Conservation (phyloP, 2,888 invertebrate genomes). For the Oxystoma pomonae region DNA sequence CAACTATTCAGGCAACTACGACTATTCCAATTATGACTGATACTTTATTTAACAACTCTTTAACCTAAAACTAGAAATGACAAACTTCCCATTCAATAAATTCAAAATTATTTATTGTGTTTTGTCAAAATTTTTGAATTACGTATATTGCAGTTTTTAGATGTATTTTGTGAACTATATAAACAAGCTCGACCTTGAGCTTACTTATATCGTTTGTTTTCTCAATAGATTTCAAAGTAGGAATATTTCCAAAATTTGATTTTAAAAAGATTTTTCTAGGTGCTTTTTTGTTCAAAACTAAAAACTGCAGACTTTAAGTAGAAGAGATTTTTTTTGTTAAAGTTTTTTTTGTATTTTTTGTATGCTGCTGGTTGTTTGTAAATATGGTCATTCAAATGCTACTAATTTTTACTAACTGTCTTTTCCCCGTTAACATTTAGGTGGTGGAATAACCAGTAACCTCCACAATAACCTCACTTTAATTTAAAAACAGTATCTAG, state of each 20-base stretch:
- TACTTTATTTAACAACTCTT: too few species aligned
- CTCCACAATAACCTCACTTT: too few species aligned
- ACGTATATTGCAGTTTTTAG: background rate
- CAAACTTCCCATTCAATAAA: background rate
- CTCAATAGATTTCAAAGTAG: background rate
- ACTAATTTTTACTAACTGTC: background rate
- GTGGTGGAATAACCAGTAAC: background rate
- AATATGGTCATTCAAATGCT: background rate
- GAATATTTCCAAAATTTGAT: too few species aligned
- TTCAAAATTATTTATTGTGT: background rate
- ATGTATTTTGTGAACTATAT: background rate
- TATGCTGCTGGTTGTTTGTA: background rate
- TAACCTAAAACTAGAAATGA: too few species aligned
- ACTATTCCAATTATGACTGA: too few species aligned
- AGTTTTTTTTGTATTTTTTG: background rate
- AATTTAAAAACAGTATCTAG: too few species aligned
- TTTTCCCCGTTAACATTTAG: background rate
- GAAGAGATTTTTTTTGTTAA: background rate
- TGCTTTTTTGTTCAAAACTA: background rate
- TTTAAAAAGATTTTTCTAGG: too few species aligned
- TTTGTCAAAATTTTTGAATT: background rate
- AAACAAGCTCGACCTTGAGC: conserved; percentile 2
- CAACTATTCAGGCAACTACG: too few species aligned
- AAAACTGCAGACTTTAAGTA: background rate
- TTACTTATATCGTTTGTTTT: background rate